Evolutionary conservation across 2,113 vertebrate species (phyloP).

Genomic region (Trogon melanurus): DNA sequence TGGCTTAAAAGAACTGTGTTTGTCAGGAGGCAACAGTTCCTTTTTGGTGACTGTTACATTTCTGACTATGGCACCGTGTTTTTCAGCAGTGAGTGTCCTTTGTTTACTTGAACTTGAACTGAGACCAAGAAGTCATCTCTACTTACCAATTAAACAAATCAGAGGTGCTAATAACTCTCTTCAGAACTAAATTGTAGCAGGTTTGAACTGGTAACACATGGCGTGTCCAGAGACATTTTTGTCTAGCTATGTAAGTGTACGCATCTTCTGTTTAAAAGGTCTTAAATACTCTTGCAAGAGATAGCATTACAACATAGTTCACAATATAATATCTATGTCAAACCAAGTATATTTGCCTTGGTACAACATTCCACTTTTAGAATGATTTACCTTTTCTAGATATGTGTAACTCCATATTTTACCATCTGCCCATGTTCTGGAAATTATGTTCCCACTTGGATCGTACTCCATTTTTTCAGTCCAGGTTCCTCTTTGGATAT

Average conservation of each 20-base stretch:
- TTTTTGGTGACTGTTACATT: neutral
- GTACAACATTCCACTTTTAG: neutral
- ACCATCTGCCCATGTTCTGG: conserved; percentile 95
- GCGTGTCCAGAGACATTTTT: neutral
- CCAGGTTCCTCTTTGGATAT: conserved; percentile 94
- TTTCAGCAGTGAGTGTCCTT: neutral
- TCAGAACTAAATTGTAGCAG: neutral
- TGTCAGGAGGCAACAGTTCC: neutral
- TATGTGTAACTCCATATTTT: conserved; percentile 99
- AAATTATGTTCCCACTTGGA: conserved; percentile 88
- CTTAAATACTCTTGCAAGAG: neutral
- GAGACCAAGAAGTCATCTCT: neutral
- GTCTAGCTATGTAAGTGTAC: neutral
- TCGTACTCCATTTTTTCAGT: conserved; percentile 96
- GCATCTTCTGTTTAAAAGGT: neutral
- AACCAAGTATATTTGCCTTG: neutral
- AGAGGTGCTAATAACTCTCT: neutral
- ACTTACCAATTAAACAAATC: neutral
- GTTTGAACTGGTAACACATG: neutral
- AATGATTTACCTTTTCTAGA: conserved; percentile 87
- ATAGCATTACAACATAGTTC: neutral
- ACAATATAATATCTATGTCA: neutral
- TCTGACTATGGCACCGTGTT: neutral
- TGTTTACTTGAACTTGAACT: neutral
- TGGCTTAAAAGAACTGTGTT: neutral